Base-by-base conservation (phyloP, 2,888 invertebrate genomes). In the Polydrusus tereticollis region DNA sequence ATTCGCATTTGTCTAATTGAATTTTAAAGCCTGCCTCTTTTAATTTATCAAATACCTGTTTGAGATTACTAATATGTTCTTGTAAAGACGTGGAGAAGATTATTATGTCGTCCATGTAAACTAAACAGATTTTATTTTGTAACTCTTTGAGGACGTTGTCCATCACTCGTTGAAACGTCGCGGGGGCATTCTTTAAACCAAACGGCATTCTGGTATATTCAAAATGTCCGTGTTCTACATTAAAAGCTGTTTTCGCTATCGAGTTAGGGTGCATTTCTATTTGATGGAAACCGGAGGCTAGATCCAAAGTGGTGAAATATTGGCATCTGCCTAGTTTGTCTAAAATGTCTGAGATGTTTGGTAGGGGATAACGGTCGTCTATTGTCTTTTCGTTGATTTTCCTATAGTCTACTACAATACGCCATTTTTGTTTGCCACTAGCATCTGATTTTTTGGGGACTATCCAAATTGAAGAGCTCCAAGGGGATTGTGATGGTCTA, bases 391-490 rank as follows among this genome's bases (percentile, higher is more conserved):
- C n/a, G n/a, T n/a, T n/a, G n/a, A n/a, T n/a, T n/a, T n/a, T n/a
- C n/a, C n/a, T n/a, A n/a, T n/a, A n/a, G n/a, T n/a, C n/a, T n/a
- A n/a, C n/a, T n/a, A n/a, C n/a, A n/a, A n/a, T n/a, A n/a, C n/a
- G n/a, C n/a, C n/a, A n/a, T 68, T 8, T 75, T 69, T 4, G 70
- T 75, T 38, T 67, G 62, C 36, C 68, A 38, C 47, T 76, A 10
- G 73, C 72, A 36, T 76, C 76, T 3, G 18, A 0, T 64, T 77
- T 77, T 41, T 76, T 73, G 14, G 68, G 55, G n/a, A 79, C 78
- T 1, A 80, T 74, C 76, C 76, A 78, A 6, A 79, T 69, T 0
- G 78, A 77, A 2, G 76, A 73, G 1, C 68, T 69, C 78, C 76
- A 77, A 26, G 78, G 73, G 2, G 74, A 74, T 36, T 70, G 26